Conservation (phyloP, 2,113 vertebrate genomes). For the Hyperopisus bebe region DNA sequence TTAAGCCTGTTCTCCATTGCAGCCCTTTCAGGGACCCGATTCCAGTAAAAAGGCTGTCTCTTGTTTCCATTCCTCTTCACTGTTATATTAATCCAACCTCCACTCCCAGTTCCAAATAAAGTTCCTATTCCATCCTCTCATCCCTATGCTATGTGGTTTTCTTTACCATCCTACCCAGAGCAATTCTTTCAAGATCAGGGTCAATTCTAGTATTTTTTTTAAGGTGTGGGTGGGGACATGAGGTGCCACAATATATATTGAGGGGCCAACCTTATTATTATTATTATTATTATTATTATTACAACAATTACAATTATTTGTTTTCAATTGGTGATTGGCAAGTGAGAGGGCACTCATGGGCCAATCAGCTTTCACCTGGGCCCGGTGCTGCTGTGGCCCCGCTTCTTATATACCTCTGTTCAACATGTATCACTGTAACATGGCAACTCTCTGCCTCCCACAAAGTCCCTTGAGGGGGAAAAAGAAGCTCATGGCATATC, state of each 20-base stretch:
- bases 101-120: background rate
- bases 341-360: background rate
- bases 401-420: background rate
- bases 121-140: background rate
- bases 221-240: background rate
- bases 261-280: background rate
- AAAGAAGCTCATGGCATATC: background rate
- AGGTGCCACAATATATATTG: background rate
- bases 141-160: background rate
- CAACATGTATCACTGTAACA: background rate
- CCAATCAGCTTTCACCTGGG: background rate
- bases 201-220: background rate
- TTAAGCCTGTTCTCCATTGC: background rate
- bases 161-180: background rate
- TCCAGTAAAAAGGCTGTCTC: background rate
- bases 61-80: background rate
- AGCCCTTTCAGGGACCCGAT: background rate
- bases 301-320: background rate
- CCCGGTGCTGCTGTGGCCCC: background rate
- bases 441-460: background rate
- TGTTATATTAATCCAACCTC: background rate
- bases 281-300: no score
- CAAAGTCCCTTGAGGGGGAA: background rate
- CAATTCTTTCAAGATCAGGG: background rate
- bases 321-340: background rate